A percentile compares a stretch with the other conserved stretches of the same genome.
Evolutionary conservation across 2,888 invertebrate species (phyloP).

Genomic region (Ecliptopera silaceata): DNA sequence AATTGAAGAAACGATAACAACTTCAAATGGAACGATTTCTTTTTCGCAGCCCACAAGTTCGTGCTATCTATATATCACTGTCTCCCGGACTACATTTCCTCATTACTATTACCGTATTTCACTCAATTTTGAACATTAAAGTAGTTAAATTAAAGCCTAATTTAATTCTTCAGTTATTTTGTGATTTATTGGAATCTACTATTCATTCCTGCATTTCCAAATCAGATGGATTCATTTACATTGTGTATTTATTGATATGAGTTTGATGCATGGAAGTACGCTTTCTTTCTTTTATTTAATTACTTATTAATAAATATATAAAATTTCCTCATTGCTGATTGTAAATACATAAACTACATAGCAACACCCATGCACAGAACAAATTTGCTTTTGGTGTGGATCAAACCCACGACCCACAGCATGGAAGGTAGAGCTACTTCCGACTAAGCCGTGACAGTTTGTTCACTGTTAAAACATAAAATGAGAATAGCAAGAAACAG

Average conservation of each 20-base stretch:
- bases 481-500: too few species aligned
- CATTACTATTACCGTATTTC: neutral
- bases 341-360: too few species aligned
- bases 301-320: too few species aligned
- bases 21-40: too few species aligned
- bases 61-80: neutral
- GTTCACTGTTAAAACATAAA: too few species aligned
- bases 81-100: conserved; percentile 12
- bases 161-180: conserved; percentile 1
- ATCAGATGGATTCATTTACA: conserved; percentile 25
- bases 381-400: too few species aligned
- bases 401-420: too few species aligned
- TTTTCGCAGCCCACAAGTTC: neutral
- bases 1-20: too few species aligned
- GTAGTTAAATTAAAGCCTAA: conserved; percentile 8
- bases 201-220: conserved; percentile 30
- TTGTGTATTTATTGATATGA: conserved; percentile 25
- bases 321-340: too few species aligned
- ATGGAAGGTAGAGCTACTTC: too few species aligned
- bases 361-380: too few species aligned
- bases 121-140: conserved; percentile 15
- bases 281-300: conserved; percentile 47
- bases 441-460: too few species aligned
- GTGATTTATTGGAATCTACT: conserved; percentile 13
- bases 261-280: conserved; percentile 51